Evolutionary conservation across 2,888 invertebrate genomes (phyloP).

Genomic region (Proisotoma minuta): DNA sequence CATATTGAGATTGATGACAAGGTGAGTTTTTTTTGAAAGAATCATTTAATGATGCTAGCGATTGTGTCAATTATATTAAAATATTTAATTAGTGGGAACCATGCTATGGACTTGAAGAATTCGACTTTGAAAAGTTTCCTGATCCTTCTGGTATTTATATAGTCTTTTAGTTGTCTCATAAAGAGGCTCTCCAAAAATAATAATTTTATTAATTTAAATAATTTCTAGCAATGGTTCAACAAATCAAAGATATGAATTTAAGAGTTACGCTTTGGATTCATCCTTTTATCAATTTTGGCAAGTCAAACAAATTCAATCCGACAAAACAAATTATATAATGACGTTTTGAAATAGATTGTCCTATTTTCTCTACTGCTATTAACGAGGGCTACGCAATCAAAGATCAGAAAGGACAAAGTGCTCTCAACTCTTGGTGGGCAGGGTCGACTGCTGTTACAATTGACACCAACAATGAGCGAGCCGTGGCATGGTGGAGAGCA

Average conservation of each 20-base stretch:
- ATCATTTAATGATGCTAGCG: not conserved
- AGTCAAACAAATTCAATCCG: not conserved
- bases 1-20: conserved; percentile 82
- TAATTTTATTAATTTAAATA: not conserved
- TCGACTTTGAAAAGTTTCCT: conserved; percentile 66
- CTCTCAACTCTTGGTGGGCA: conserved; percentile 54
- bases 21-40: conserved; percentile 50
- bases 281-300: conserved; percentile 68
- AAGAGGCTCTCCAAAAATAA: too few species aligned
- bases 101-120: conserved; percentile 74
- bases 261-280: conserved; percentile 78
- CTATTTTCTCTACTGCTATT: conserved; percentile 54
- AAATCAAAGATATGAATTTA: conserved; percentile 57
- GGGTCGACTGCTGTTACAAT: conserved; percentile 57
- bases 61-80: not conserved
- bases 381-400: conserved; percentile 58
- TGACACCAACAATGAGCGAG: conserved; percentile 68
- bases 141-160: conserved; percentile 48
- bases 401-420: conserved; percentile 48
- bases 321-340: conserved; percentile 50
- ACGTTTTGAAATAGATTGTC: too few species aligned
- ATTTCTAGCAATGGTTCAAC: conserved; percentile 26
- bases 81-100: conserved; percentile 64
- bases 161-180: not conserved
- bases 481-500: conserved; percentile 52